A percentile compares a stretch with the other conserved stretches of the same genome.
phyloP scores from a whole-genome alignment of 2,888 invertebrate species.

The Amphipoea oculea region DNA sequence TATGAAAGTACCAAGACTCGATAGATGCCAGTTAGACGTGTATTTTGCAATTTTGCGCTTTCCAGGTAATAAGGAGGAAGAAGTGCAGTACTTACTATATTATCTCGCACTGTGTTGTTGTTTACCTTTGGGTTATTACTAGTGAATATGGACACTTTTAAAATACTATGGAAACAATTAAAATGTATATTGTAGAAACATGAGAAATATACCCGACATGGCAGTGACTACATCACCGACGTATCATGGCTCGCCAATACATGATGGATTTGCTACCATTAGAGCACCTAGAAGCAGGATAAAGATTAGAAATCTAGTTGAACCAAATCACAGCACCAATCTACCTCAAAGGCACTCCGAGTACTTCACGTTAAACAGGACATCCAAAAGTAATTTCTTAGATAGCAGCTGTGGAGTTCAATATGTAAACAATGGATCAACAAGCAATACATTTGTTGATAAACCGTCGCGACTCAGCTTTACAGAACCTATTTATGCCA shows the following conservation, averaged over 20 bases:
- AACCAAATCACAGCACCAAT: constrained; percentile 83
- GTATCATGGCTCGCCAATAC: constrained; percentile 91
- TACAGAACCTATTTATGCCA: constrained; percentile 88
- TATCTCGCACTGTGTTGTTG: constrained; percentile 53
- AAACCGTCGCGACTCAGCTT: constrained; percentile 84
- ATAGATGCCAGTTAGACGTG: constrained; percentile 72
- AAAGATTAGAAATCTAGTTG: constrained; percentile 87
- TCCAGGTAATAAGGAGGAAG: constrained; percentile 73
- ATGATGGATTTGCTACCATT: constrained; percentile 97
- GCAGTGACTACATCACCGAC: constrained; percentile 86
- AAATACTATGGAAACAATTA: constrained; percentile 46
- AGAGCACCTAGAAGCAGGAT: constrained; percentile 91
- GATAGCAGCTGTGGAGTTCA: constrained; percentile 85
- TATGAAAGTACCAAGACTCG: constrained; percentile 69
- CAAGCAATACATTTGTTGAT: constrained; percentile 70
- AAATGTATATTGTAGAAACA: constrained; percentile 54
- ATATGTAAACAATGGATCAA: constrained; percentile 77
- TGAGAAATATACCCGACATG: constrained; percentile 76
- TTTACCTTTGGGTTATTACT: constrained; percentile 35
- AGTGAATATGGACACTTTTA: constrained; percentile 14
- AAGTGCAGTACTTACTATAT: constrained; percentile 65
- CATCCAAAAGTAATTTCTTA: constrained; percentile 84
- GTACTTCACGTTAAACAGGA: constrained; percentile 88
- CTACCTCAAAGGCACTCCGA: constrained; percentile 89
- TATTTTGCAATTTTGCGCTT: constrained; percentile 80